These are phyloP conservation scores for Callopanchax toddi DNA, from an alignment of 2,113 vertebrate genomes.

Conservation along the genomic window DNA sequence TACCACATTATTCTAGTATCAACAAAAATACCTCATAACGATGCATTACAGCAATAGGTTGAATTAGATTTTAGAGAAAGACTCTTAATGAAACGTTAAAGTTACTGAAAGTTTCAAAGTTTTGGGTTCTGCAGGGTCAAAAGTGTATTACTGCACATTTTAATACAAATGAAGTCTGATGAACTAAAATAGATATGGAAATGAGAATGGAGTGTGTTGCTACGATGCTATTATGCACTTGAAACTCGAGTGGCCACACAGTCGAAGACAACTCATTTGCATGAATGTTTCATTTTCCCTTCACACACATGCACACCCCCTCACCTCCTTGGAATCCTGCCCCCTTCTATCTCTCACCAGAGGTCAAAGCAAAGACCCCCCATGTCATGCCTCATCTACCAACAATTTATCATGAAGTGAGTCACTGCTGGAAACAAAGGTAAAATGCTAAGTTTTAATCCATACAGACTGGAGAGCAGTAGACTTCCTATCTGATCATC, in stretches of 20 bases:
- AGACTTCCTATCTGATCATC: conserved; percentile 2
- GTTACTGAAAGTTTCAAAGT: background rate
- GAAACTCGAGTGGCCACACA: conserved; percentile 36
- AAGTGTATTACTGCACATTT: conserved; percentile 13
- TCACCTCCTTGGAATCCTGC: background rate
- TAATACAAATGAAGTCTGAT: conserved; percentile 35
- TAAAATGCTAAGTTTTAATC: conserved; percentile 61
- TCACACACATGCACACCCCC: conserved; percentile 1
- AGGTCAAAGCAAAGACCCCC: conserved; percentile 25
- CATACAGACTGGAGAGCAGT: conserved; percentile 50
- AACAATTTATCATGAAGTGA: conserved; percentile 51
- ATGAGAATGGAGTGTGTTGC: conserved; percentile 8
- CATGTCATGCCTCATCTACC: conserved; percentile 35
- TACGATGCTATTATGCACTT: conserved; percentile 37
- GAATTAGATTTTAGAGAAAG: background rate
- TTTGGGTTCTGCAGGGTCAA: conserved; percentile 12
- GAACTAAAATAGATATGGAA: conserved; percentile 39
- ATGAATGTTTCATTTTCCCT: conserved; percentile 38
- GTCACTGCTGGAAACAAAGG: conserved; percentile 29
- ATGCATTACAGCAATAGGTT: background rate
- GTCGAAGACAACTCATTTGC: conserved; percentile 36
- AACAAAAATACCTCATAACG: background rate
- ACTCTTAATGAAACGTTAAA: background rate
- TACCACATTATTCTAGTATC: background rate
- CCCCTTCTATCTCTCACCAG: conserved; percentile 9